phyloP scores from a whole-genome alignment of 2,113 vertebrate genomes.

The Phylloscopus trochiloides region DNA sequence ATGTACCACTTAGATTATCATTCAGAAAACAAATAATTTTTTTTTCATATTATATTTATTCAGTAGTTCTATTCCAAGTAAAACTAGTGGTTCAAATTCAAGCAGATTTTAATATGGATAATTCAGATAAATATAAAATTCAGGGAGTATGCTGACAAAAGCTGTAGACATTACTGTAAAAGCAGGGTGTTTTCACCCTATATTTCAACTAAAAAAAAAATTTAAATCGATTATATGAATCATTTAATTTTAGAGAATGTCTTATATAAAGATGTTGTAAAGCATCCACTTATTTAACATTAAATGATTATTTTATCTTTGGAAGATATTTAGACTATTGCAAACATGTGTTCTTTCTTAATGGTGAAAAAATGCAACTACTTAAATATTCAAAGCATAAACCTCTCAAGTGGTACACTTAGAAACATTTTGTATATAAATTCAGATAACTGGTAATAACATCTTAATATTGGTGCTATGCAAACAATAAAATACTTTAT shows the following conservation, averaged over 20 bases:
- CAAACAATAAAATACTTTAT: neutral
- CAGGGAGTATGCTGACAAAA: neutral
- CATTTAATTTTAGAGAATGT: neutral
- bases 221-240: neutral
- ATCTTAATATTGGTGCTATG: neutral
- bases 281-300: neutral
- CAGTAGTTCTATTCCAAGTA: neutral
- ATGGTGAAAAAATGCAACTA: neutral
- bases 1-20: neutral
- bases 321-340: neutral
- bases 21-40: neutral
- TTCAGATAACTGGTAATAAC: neutral
- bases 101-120: neutral
- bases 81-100: neutral
- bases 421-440: neutral
- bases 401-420: neutral
- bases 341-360: neutral
- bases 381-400: neutral
- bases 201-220: neutral
- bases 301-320: neutral
- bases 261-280: neutral
- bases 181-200: accelerated
- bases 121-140: neutral
- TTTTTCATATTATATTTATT: neutral
- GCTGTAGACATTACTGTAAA: neutral